A percentile compares a stretch with the other conserved stretches of the same genome.
phyloP scores from a whole-genome alignment of 2,113 vertebrate species.

The Hippolais icterina region DNA sequence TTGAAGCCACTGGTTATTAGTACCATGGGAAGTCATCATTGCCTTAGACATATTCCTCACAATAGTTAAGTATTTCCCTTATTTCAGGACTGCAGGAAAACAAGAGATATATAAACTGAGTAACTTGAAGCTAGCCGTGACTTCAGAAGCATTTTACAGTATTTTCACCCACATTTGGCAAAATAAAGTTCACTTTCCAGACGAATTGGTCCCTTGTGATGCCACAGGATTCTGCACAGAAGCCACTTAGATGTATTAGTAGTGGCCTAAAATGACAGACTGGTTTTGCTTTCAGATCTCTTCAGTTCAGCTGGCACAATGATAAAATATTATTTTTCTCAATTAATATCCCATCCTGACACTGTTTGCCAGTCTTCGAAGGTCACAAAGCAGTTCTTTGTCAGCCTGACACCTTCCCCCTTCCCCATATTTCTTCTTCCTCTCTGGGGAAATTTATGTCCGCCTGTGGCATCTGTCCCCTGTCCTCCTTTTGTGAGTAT shows the following conservation, averaged over 20 bases:
- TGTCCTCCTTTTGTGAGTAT: conserved; percentile 71
- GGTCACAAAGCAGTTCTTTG: conserved; percentile 55
- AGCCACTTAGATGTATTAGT: background rate
- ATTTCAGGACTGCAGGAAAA: conserved; percentile 61
- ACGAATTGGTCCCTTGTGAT: background rate
- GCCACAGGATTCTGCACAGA: conserved; percentile 27
- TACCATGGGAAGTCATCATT: conserved; percentile 43
- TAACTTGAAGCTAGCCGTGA: conserved; percentile 22
- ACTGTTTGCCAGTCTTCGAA: conserved; percentile 65
- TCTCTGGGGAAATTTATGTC: conserved; percentile 72
- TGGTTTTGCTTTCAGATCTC: conserved; percentile 10
- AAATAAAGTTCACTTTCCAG: conserved; percentile 7
- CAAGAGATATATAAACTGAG: conserved; percentile 41
- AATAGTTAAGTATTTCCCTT: conserved; percentile 65
- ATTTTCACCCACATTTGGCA: background rate
- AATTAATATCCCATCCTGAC: conserved; percentile 71
- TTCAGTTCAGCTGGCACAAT: conserved; percentile 66
- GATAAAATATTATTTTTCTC: conserved; percentile 74
- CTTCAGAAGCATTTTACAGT: conserved; percentile 11
- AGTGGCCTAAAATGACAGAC: background rate
- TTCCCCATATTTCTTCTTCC: conserved; percentile 48
- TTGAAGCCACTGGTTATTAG: conserved; percentile 50
- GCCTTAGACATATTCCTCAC: conserved; percentile 38
- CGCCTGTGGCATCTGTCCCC: conserved; percentile 62
- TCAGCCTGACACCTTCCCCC: conserved; percentile 41